Evolutionary conservation across 2,797 vertebrate genomes (phyloP), one percentile per base, ranked within the genome.

Genomic region (Thripadectes ignobilis): DNA sequence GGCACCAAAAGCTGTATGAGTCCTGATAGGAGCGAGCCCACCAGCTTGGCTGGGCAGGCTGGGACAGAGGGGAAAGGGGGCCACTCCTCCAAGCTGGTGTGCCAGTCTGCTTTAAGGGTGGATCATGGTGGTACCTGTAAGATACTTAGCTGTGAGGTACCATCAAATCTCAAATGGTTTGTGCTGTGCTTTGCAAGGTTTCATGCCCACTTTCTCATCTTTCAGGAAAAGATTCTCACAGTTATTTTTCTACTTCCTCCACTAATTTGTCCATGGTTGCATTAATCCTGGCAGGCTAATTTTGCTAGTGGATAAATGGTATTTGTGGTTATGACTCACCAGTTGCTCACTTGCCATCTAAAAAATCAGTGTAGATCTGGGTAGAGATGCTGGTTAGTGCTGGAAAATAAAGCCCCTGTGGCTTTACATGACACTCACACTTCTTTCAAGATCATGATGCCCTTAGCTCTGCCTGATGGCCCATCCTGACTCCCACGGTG

Each of bases 21-120:
- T 24, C 55, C 43, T 0, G 0, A 11, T 10, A 21, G 49, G 29
- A 85, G 9, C 0, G 1, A 85, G n/a, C 23, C 36, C 49, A 6
- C 3, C 1, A 1, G 30, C 32, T 67, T 30, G 57, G 59, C 55
- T 14, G 23, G 46, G 63, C 2, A 1, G 26, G 27, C 71, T 55
- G 57, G 36, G 45, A n/a, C 54, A 43, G 36, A 45, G 32, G 34
- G 41, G 12, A 34, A 46, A 39, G 19, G 2, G 1, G 48, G 6
- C 12, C n/a, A 24, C 51, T 59, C 22, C 58, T 65, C 27, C 41
- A 8, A 3, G 20, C 30, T 57, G 30, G 3, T 72, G 49, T 3
- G 15, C 48, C 39, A 9, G 21, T 49, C 62, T 83, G 23, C 46
- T 52, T 21, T 22, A 18, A 4, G 45, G 49, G 13, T 41, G 57